Percentiles rank a stretch among this genome's conserved stretches.
phyloP scores from a whole-genome alignment of 30 jellyfish, hydroid and myxozoan genomes.

The Cassiopea andromeda region DNA sequence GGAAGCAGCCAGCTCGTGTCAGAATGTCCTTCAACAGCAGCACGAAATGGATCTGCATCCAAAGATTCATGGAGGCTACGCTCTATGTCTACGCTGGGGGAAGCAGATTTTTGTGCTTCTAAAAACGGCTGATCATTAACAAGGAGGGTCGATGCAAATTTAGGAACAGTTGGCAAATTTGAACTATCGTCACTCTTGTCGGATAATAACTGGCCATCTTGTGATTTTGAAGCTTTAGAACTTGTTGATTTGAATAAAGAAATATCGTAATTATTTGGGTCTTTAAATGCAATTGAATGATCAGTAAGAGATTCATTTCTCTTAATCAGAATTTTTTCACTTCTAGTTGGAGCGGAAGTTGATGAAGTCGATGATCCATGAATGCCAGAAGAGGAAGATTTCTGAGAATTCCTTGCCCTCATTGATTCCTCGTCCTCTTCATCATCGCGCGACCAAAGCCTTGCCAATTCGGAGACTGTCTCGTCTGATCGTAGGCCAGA shows the following conservation, averaged over 20 bases:
- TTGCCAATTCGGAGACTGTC: constrained; percentile 65
- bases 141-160: constrained; percentile 57
- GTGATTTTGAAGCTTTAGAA: background rate
- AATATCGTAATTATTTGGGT: constrained; percentile 40
- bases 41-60: constrained; percentile 2
- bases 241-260: constrained; percentile 1
- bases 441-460: constrained; percentile 32
- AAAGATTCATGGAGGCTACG: constrained; percentile 6
- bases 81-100: constrained; percentile 7
- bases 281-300: constrained; percentile 15
- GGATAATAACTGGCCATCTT: constrained; percentile 15
- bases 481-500: constrained; percentile 59
- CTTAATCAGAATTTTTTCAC: background rate
- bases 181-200: constrained; percentile 25
- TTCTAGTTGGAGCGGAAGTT: background rate
- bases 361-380: background rate
- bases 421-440: background rate
- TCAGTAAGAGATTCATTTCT: background rate
- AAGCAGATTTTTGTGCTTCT: background rate
- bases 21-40: constrained; percentile 42
- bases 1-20: constrained; percentile 71
- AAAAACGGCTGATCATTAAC: constrained; percentile 15
- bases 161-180: constrained; percentile 47
- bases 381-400: background rate
- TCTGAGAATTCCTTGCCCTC: background rate